A percentile compares a stretch with the other conserved stretches of the same genome.
These are phyloP conservation scores for Atta colombica DNA, from an alignment of 1,140 invertebrate genomes.

Conservation along the genomic window DNA sequence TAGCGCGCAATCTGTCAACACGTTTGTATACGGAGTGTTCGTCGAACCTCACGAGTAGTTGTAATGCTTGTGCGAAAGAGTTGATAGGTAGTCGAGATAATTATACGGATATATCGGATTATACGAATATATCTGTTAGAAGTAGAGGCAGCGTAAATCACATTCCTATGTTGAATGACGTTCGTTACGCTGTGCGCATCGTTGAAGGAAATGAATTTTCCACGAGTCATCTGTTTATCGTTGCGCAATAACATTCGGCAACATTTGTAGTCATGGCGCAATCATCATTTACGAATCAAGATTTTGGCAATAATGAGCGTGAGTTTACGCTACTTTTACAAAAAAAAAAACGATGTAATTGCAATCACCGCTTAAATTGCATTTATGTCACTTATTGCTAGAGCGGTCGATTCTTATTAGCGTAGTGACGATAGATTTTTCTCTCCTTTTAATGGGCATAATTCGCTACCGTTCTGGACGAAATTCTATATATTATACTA, in stretches of 20 bases:
- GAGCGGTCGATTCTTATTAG: constrained; percentile 21
- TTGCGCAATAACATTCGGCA: constrained; percentile 11
- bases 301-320: constrained; percentile 44
- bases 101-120: constrained; percentile 8
- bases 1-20: constrained; percentile 36
- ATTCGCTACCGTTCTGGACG: not conserved
- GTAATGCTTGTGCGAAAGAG: constrained; percentile 12
- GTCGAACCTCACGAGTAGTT: constrained; percentile 28
- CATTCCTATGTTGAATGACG: constrained; percentile 10
- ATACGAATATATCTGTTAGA: constrained; percentile 33
- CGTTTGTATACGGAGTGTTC: constrained; percentile 35
- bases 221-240: constrained; percentile 28
- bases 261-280: constrained; percentile 1
- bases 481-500: constrained; percentile 4
- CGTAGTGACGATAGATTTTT: constrained; percentile 25
- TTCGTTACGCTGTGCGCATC: not conserved
- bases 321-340: constrained; percentile 18
- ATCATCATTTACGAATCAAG: constrained; percentile 3
- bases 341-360: constrained; percentile 5
- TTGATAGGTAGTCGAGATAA: constrained; percentile 41
- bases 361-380: constrained; percentile 29
- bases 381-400: constrained; percentile 24
- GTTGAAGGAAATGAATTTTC: constrained; percentile 22
- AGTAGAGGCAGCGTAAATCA: constrained; percentile 11
- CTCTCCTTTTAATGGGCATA: not conserved